phyloP scores from a whole-genome alignment of 2,113 vertebrate species.

The Megaceryle maxima region DNA sequence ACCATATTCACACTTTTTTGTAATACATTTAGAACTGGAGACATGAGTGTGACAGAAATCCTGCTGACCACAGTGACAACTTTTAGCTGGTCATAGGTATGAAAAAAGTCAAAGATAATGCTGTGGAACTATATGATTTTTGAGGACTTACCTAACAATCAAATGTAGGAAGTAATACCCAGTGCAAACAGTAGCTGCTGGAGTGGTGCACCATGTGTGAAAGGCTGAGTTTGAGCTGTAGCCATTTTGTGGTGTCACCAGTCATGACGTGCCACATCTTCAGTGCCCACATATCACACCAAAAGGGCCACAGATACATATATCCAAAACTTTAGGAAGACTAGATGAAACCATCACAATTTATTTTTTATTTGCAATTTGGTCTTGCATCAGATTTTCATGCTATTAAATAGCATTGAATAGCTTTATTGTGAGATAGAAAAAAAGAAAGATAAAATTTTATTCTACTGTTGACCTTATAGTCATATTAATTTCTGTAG shows the following conservation, averaged over 20 bases:
- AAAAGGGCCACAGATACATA: background rate
- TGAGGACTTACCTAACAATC: background rate
- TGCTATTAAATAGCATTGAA: background rate
- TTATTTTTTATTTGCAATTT: background rate
- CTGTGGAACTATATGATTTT: background rate
- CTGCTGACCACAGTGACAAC: background rate
- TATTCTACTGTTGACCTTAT: too few relatives aligned
- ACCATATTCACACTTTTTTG: background rate
- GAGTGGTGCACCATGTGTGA: background rate
- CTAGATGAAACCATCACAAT: background rate
- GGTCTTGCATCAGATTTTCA: background rate
- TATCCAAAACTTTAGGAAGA: background rate
- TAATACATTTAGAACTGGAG: background rate
- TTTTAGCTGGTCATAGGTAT: background rate
- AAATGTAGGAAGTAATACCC: background rate
- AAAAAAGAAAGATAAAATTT: too few relatives aligned
- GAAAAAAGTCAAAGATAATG: background rate
- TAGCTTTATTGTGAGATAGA: too few relatives aligned
- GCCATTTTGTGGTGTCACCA: background rate
- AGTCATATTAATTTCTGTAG: too few relatives aligned
- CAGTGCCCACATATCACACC: background rate
- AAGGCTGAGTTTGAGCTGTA: background rate
- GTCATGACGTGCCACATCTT: background rate
- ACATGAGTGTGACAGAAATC: background rate
- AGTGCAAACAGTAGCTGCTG: background rate